These are phyloP conservation scores for Peromyscus polionotus DNA, from an alignment of 2,113 vertebrate species.

Conservation along the genomic window DNA sequence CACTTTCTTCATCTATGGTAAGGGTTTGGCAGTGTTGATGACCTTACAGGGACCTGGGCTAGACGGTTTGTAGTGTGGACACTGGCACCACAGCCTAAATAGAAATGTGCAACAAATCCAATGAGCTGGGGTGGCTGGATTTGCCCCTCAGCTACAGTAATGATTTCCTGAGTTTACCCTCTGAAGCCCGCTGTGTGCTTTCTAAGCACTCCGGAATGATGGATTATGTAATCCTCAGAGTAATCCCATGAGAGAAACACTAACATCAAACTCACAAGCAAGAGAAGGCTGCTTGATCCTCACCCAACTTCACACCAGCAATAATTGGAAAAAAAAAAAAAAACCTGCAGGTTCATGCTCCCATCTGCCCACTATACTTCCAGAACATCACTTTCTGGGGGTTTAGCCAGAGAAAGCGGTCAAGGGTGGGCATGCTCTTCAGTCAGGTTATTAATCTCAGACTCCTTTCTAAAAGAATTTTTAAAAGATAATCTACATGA, in stretches of 20 bases:
- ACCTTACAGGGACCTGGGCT: not conserved
- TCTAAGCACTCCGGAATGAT: not conserved
- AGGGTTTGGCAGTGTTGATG: not conserved
- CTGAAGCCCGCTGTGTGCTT: not conserved
- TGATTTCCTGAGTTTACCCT: not conserved
- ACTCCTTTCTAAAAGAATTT: not conserved
- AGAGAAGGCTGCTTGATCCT: not conserved
- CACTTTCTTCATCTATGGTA: not conserved
- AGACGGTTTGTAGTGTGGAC: not conserved
- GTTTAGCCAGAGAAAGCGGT: conserved; percentile 21
- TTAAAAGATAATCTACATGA: conserved; percentile 5
- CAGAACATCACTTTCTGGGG: conserved; percentile 1
- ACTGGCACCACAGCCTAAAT: not conserved
- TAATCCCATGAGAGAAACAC: not conserved
- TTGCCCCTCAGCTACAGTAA: not conserved
- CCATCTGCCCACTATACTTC: not conserved
- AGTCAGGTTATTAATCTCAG: not conserved
- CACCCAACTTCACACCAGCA: not conserved
- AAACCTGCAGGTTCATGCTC: not conserved
- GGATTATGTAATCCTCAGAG: not conserved
- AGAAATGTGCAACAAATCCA: not conserved
- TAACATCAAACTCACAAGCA: not conserved
- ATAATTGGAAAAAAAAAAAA: not conserved
- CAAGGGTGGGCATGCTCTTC: not conserved
- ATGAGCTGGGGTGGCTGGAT: not conserved